Conservation (phyloP, 2,888 invertebrate species). For the Andrena chrysosceles region DNA sequence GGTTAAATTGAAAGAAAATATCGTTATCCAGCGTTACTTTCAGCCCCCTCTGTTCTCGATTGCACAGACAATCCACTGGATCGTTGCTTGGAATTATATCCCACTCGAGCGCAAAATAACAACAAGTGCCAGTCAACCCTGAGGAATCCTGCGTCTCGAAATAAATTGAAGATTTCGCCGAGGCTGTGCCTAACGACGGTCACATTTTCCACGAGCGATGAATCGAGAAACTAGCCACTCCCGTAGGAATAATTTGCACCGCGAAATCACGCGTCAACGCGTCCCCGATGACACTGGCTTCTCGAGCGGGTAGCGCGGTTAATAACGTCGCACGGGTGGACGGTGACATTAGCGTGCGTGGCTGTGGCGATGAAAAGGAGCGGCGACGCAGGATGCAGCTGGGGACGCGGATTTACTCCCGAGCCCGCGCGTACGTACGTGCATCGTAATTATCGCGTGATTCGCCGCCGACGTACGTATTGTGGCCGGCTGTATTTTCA, state of each 20-base stretch:
- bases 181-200: background rate
- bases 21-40: slow-evolving; percentile 68
- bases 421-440: background rate
- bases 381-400: background rate
- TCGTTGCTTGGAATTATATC: slow-evolving; percentile 15
- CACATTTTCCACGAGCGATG: background rate
- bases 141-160: background rate
- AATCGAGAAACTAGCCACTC: background rate
- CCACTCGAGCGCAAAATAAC: slow-evolving; percentile 1
- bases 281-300: slow-evolving; percentile 18
- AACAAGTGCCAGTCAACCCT: background rate
- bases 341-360: slow-evolving; percentile 19
- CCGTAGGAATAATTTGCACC: slow-evolving; percentile 19
- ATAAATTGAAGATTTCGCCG: background rate
- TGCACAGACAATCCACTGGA: slow-evolving; percentile 39
- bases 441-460: slow-evolving; percentile 48
- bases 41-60: slow-evolving; percentile 43
- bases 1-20: slow-evolving; percentile 71
- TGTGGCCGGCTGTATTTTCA: slow-evolving; percentile 29
- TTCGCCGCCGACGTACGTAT: slow-evolving; percentile 30
- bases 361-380: slow-evolving; percentile 14
- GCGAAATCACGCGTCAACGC: slow-evolving; percentile 21
- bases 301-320: slow-evolving; percentile 3
- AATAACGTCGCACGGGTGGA: slow-evolving; percentile 11
- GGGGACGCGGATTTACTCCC: slow-evolving; percentile 19